Conservation (phyloP, 2,888 invertebrate species). For the Geophilus truncorum region DNA sequence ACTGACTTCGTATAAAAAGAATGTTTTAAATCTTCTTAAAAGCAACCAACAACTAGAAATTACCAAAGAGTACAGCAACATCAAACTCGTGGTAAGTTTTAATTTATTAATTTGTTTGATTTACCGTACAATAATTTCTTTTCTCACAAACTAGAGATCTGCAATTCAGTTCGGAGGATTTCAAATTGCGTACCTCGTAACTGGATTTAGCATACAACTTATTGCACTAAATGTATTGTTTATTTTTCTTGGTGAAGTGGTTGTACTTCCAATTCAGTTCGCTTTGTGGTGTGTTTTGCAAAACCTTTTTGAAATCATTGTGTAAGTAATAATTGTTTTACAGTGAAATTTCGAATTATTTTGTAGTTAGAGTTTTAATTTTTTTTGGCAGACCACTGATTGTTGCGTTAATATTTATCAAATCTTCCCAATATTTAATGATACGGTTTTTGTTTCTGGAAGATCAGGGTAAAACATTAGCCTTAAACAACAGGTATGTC, state of each 20-base stretch:
- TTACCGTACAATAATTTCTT: neutral
- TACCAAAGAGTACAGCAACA: neutral
- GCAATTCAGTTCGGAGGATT: neutral
- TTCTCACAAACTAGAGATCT: neutral
- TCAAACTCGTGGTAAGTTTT: neutral
- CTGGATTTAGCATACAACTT: neutral
- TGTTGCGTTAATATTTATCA: neutral
- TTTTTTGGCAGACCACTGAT: neutral
- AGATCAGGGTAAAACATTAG: neutral
- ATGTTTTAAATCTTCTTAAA: neutral
- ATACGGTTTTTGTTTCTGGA: neutral
- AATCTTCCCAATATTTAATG: neutral
- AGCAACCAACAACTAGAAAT: neutral
- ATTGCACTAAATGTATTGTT: neutral
- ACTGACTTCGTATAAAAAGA: neutral
- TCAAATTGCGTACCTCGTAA: neutral
- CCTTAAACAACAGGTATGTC: neutral
- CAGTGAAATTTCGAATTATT: neutral
- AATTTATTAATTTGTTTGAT: neutral
- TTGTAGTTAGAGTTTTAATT: neutral
- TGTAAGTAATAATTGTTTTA: neutral
- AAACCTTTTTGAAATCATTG: neutral
- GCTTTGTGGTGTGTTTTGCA: neutral
- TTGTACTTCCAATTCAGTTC: neutral
- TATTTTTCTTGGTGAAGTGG: neutral